Evolutionary conservation across 2,797 vertebrate genomes (phyloP), one percentile per base, ranked within the genome.

Genomic region (Crax fasciolata): DNA sequence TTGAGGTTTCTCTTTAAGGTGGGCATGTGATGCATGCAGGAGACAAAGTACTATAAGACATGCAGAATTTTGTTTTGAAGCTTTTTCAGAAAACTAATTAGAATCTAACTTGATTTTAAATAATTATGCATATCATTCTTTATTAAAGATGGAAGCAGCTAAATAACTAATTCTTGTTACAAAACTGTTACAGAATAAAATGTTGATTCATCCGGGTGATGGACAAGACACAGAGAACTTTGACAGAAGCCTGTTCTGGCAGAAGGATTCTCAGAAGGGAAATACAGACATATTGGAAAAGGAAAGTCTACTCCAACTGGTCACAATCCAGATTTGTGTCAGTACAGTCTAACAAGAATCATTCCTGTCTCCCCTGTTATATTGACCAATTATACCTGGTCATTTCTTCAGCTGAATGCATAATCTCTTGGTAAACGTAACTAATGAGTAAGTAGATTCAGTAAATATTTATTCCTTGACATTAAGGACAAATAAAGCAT

Each of bases 241-340:
- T 90, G 93, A 90, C 55, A 68, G 46, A 15, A 46, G 13, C 6
- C 13, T 59, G 39, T 55, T 95, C 77, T 84, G 61, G 72, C 88
- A 95, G 91, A 96, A 92, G 77, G 66, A 43, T 86, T 94, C 94
- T 91, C 95, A 94, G 92, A 83, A 92, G 94, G 94, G 61, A 87
- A 81, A 91, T 74, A 63, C 1, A 5, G 35, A 24, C 27, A 90
- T 94, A 90, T 55, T 79, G 68, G 44, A 94, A 81, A 43, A 65
- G 27, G 18, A 80, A 73, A 84, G 39, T 44, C 65, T 90, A 72
- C 48, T 94, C 74, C 82, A 85, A 48, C 65, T 94, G 84, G 82
- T 84, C 48, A 74, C 35, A 14, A 74, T 93, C 74, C 94, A 95
- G 32, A 87, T 87, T 80, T 93, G 20, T 96, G 89, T 93, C 93